Evolutionary conservation across 2,888 invertebrate genomes (phyloP).

Genomic region (Operophtera brumata): DNA sequence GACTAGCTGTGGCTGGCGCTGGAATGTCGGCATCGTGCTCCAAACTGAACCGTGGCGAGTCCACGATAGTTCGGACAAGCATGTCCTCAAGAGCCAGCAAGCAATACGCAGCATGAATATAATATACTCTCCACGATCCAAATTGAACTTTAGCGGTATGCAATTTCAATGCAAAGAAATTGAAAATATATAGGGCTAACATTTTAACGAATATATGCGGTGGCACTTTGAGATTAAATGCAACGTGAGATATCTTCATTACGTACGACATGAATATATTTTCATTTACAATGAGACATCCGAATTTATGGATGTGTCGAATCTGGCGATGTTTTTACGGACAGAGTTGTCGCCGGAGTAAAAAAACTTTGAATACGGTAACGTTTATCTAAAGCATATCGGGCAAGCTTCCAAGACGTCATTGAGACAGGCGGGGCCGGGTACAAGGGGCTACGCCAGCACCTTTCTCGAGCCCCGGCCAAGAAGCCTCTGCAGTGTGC

Average conservation of each 20-base stretch:
- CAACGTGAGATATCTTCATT: constrained; percentile 43
- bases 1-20: constrained; percentile 5
- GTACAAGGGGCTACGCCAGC: constrained; percentile 47
- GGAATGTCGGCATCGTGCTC: constrained; percentile 24
- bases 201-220: constrained; percentile 39
- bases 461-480: constrained; percentile 47
- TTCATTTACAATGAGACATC: constrained; percentile 38
- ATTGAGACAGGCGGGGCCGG: constrained; percentile 46
- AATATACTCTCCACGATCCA: constrained; percentile 38
- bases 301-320: constrained; percentile 23
- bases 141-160: constrained; percentile 35
- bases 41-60: constrained; percentile 32
- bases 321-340: constrained; percentile 2
- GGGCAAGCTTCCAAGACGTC: constrained; percentile 71
- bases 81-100: constrained; percentile 30
- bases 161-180: constrained; percentile 31
- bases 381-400: constrained; percentile 62
- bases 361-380: constrained; percentile 48
- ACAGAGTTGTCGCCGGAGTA: constrained; percentile 12
- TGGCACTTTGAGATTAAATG: constrained; percentile 42
- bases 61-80: constrained; percentile 43
- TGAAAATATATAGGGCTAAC: constrained; percentile 33
- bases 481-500: constrained; percentile 61
- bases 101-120: constrained; percentile 35
- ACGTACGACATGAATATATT: constrained; percentile 44